Evolutionary conservation across 2,888 invertebrate species (phyloP).

Genomic region (Ennomos fuscantarius): DNA sequence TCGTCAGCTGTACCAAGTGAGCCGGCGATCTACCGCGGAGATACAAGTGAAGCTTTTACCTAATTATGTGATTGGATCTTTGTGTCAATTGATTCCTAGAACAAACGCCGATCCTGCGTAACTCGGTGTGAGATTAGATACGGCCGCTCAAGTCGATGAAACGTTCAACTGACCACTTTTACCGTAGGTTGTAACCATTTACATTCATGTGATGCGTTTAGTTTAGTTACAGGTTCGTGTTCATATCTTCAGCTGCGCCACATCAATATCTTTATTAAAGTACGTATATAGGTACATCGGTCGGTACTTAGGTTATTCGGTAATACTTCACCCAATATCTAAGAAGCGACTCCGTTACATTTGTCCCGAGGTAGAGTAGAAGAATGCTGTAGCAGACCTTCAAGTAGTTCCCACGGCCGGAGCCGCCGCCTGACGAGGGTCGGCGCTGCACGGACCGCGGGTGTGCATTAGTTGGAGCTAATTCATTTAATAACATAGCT

Average conservation of each 20-base stretch:
- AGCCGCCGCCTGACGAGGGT: slow-evolving; percentile 2
- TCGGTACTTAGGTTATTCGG: no score
- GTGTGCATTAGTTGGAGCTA: slow-evolving; percentile 32
- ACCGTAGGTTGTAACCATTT: not conserved
- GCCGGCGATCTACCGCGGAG: slow-evolving; percentile 7
- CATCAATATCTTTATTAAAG: not conserved
- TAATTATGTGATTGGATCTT: slow-evolving; percentile 14
- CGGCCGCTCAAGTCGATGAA: slow-evolving; percentile 1
- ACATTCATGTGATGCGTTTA: no score
- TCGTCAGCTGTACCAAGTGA: slow-evolving; percentile 12
- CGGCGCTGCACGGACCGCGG: slow-evolving; percentile 6
- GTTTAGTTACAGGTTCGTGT: no score
- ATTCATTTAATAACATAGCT: slow-evolving; percentile 41
- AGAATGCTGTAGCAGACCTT: not conserved
- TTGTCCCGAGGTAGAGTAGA: not conserved
- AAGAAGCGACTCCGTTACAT: no score
- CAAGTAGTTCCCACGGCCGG: slow-evolving; percentile 26
- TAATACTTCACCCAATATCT: no score
- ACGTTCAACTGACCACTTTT: not conserved
- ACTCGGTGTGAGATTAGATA: slow-evolving; percentile 19
- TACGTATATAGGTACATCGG: no score
- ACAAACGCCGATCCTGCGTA: slow-evolving; percentile 25
- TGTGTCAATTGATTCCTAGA: slow-evolving; percentile 31
- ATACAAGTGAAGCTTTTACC: slow-evolving; percentile 19
- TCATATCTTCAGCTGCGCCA: no score